These are phyloP conservation scores for Delphinus delphis DNA, from an alignment of 2,113 vertebrate species.

Conservation along the genomic window DNA sequence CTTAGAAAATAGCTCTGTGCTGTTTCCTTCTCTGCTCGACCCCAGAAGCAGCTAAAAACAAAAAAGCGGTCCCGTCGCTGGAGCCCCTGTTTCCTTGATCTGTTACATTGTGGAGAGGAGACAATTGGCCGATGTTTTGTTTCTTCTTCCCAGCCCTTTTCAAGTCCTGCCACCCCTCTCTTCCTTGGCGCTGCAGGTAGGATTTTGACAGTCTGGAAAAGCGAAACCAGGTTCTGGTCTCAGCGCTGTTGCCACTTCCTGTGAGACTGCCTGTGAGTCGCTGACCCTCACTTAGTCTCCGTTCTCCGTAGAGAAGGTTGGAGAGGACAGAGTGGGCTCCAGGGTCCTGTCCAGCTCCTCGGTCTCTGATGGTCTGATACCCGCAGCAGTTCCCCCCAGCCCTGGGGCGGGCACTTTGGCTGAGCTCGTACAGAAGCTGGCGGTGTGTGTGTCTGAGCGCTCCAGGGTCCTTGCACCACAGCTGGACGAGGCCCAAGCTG, in stretches of 20 bases:
- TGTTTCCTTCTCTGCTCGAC: neutral
- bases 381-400: neutral
- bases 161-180: neutral
- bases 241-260: neutral
- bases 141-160: neutral
- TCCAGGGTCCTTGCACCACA: too few species aligned
- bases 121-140: fast-evolving
- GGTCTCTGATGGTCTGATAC: neutral
- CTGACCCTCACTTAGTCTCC: neutral
- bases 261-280: fast-evolving
- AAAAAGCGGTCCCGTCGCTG: fast-evolving
- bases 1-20: neutral
- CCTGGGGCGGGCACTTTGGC: neutral
- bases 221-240: neutral
- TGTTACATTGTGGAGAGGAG: neutral
- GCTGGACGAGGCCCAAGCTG: neutral
- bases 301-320: neutral
- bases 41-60: neutral
- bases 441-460: fast-evolving
- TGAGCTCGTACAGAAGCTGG: neutral
- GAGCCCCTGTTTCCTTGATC: neutral
- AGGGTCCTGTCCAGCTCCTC: neutral
- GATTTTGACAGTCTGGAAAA: neutral
- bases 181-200: neutral
- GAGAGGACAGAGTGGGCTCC: neutral